phyloP scores from a whole-genome alignment of 2,113 vertebrate species.

The Phalacrocorax brasilianus region DNA sequence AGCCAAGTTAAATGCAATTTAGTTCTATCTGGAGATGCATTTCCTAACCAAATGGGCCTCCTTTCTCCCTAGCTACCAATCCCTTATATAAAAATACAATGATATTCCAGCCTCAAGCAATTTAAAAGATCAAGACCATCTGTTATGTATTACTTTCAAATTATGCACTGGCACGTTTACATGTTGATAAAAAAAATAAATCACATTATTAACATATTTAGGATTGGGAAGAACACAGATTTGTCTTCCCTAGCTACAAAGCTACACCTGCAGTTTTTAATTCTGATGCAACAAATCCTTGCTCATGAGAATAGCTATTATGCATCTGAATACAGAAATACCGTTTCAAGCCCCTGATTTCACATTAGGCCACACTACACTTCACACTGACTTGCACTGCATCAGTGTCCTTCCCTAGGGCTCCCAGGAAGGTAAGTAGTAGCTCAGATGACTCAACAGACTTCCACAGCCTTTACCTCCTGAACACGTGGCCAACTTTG shows the following conservation, averaged over 20 bases:
- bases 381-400: fast-evolving
- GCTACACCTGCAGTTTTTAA: background rate
- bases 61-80: background rate
- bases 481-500: background rate
- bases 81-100: background rate
- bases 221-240: background rate
- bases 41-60: background rate
- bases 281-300: background rate
- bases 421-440: background rate
- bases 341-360: background rate
- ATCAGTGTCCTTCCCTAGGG: background rate
- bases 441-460: background rate
- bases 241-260: background rate
- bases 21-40: background rate
- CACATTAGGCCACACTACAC: background rate
- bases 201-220: background rate
- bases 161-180: background rate
- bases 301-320: background rate
- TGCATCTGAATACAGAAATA: background rate
- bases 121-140: background rate
- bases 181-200: background rate
- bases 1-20: background rate
- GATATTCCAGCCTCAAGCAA: background rate
- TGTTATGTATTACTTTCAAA: background rate
- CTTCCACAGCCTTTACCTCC: background rate